Base-by-base conservation (phyloP, 2,113 vertebrate genomes). In the Myotis brandtii region DNA sequence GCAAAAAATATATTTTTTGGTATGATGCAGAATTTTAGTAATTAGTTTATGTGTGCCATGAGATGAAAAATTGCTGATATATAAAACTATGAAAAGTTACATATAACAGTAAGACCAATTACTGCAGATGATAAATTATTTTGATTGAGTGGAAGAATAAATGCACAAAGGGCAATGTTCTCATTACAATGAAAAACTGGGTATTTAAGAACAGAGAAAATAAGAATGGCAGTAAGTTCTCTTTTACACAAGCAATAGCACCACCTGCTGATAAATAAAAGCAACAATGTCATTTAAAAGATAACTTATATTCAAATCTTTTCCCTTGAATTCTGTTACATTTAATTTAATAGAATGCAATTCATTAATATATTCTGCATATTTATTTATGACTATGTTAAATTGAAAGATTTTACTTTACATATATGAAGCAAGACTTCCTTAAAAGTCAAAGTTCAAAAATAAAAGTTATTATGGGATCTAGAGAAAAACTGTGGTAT, bases 181-280 rank as follows among this genome's bases (percentile, higher is more conserved):
- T 88, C 93, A 85, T 67, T 80, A 66, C 30, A 80, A 93, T 85
- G 23, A 72, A 18, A 85, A 92, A 94, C 16, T 18, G 11, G 73
- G 91, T 70, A 91, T 64, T 92, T 37, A 81, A 70, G 62, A 73
- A 76, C 18, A 85, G 3, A 69, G 40, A 90, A 96, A 94, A 80
- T 30, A 30, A 82, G 73, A 81, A 88, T 50, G 59, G 86, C 75
- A 86, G 52, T 48, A 67, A 48, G 9, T 70, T 69, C 32, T 82
- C 69, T 82, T 83, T 83, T 70, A 52, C 7, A 87, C 3, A 94
- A 87, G 85, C 95, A 97, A 95, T 16, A 95, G 97, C 95, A 72
- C 96, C 97, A 95, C 93, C 97, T 97, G 93, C 96, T 96, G 97
- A 95, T 92, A 91, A 66, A 89, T 62, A 95, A 79, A 82, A 70